These are phyloP conservation scores for Onychomys torridus DNA, from an alignment of 2,797 vertebrate genomes.

Conservation along the genomic window DNA sequence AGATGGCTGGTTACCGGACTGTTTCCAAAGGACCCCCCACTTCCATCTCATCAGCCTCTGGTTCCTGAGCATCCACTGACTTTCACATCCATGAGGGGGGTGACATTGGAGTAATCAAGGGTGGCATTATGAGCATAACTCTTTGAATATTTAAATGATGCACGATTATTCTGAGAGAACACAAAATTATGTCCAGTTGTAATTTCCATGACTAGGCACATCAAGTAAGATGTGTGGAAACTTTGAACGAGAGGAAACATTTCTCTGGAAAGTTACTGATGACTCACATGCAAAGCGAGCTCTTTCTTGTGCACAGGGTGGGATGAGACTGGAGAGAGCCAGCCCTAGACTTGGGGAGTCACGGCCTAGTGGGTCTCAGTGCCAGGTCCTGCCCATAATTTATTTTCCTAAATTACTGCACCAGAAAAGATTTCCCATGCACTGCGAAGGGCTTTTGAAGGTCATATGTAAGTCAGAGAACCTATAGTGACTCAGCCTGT, in stretches of 20 bases:
- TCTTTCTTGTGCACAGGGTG: background rate
- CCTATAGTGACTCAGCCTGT: background rate
- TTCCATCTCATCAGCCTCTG: constrained; percentile 22
- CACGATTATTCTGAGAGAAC: constrained; percentile 16
- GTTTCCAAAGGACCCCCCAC: constrained; percentile 53
- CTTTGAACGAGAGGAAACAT: background rate
- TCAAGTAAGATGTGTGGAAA: background rate
- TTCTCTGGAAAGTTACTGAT: background rate
- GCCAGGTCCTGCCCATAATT: background rate
- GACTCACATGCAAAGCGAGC: background rate
- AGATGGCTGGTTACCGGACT: constrained; percentile 30
- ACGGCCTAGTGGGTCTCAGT: constrained; percentile 19
- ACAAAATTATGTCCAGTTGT: background rate
- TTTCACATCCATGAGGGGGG: constrained; percentile 15
- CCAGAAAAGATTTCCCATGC: constrained; percentile 32
- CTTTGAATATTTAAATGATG: background rate
- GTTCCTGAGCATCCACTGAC: constrained; percentile 31
- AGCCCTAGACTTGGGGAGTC: background rate
- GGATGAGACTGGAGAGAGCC: background rate
- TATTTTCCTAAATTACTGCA: constrained; percentile 55
- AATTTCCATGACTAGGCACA: background rate
- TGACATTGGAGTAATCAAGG: background rate
- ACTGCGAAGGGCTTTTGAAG: constrained; percentile 44
- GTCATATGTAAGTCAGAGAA: background rate
- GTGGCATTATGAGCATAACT: background rate